These are phyloP conservation scores for Genyomyrus donnyi DNA, from an alignment of 2,113 vertebrate genomes.

Conservation along the genomic window DNA sequence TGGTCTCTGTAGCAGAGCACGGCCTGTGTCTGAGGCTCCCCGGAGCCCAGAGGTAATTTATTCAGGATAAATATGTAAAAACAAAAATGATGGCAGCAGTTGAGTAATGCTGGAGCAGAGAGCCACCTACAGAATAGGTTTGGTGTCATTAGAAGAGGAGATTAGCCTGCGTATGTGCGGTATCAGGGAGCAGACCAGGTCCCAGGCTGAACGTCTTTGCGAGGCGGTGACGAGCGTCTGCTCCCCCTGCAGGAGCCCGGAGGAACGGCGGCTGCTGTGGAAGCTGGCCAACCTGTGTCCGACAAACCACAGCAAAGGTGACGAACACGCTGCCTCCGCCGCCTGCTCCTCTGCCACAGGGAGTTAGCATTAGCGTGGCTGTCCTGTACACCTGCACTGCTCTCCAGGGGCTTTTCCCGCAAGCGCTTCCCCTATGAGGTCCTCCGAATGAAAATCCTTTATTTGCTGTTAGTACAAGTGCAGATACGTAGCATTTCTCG, in stretches of 20 bases:
- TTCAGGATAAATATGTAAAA: not conserved
- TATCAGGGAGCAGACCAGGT: not conserved
- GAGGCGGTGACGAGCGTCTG: not conserved
- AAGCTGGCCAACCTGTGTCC: constrained; percentile 74
- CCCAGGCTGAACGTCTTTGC: not conserved
- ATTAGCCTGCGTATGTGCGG: not conserved
- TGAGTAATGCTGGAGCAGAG: not conserved
- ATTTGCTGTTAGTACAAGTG: not conserved
- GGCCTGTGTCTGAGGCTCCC: not conserved
- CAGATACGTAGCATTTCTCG: not conserved
- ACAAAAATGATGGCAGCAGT: not conserved
- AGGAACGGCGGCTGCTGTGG: constrained; percentile 83
- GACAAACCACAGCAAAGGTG: constrained; percentile 76
- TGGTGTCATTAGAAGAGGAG: not conserved
- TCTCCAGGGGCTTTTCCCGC: not conserved
- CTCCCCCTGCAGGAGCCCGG: constrained; percentile 69
- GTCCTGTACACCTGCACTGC: not conserved
- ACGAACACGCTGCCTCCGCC: not conserved
- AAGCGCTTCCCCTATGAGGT: not conserved
- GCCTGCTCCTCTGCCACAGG: not conserved
- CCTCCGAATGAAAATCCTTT: not conserved
- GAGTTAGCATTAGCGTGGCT: not conserved
- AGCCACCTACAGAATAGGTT: not conserved
- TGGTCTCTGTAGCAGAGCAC: not conserved
- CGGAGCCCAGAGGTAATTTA: not conserved